These are phyloP conservation scores for Tenodera sinensis DNA, from an alignment of 2,888 invertebrate genomes.

Conservation along the genomic window DNA sequence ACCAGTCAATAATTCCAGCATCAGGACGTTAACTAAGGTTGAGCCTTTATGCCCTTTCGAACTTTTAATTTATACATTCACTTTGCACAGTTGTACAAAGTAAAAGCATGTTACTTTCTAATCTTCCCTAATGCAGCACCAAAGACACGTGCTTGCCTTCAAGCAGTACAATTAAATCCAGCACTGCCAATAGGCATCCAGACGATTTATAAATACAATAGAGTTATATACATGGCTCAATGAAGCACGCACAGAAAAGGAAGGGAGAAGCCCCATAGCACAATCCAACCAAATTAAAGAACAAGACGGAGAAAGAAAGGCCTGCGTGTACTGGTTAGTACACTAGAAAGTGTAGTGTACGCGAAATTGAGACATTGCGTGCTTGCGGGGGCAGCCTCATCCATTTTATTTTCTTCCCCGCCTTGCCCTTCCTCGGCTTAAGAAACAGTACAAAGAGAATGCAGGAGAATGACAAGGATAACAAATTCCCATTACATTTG, in stretches of 20 bases:
- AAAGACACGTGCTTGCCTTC: not conserved
- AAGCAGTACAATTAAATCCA: not conserved
- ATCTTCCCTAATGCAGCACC: not conserved
- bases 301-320: not conserved
- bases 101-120: not conserved
- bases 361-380: slow-evolving; percentile 13
- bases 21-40: too few relatives aligned
- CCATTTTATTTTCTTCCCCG: not conserved
- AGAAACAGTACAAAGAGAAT: not conserved
- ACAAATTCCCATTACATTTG: not conserved
- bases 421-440: not conserved
- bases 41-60: too few relatives aligned
- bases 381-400: not conserved
- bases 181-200: slow-evolving; percentile 6
- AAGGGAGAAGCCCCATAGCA: not conserved
- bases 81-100: not conserved
- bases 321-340: not conserved
- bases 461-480: not conserved
- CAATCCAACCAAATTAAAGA: slow-evolving; percentile 1
- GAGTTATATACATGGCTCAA: not conserved
- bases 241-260: not conserved
- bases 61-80: too few relatives aligned
- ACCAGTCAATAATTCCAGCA: too few relatives aligned
- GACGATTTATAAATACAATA: not conserved
- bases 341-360: not conserved